Conservation (phyloP, 2,888 invertebrate species). For the Loripinus fragilis region DNA sequence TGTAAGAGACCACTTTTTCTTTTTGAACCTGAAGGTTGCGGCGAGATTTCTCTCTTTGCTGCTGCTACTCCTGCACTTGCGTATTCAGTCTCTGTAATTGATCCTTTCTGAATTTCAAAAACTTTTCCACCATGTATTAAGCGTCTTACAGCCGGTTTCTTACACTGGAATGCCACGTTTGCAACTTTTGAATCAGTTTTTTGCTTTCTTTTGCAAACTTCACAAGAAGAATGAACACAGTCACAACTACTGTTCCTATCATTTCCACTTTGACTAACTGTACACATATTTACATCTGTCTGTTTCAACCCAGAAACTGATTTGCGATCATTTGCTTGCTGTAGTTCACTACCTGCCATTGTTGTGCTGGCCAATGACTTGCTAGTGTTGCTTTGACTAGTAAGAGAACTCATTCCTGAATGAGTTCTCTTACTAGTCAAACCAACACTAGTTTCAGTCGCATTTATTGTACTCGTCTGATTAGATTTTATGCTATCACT, state of each 20-base stretch:
- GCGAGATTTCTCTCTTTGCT: not conserved
- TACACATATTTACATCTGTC: not conserved
- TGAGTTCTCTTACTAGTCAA: too few relatives aligned
- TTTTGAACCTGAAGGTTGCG: not conserved
- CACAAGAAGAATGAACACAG: slow-evolving; percentile 13
- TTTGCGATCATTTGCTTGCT: not conserved
- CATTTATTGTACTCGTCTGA: not conserved
- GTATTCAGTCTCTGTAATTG: slow-evolving; percentile 44
- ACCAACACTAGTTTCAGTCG: not conserved
- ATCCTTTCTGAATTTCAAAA: slow-evolving; percentile 54
- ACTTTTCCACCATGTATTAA: slow-evolving; percentile 57
- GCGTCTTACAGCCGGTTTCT: slow-evolving; percentile 37
- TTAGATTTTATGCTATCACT: not conserved
- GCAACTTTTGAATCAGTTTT: not conserved
- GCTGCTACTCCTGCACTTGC: not conserved
- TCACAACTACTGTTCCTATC: not conserved
- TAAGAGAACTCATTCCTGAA: not conserved
- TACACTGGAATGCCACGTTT: not conserved
- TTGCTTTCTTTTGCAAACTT: slow-evolving; percentile 1
- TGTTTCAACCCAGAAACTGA: not conserved
- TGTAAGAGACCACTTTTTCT: not conserved
- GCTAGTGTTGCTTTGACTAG: not conserved
- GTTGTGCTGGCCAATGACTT: too few relatives aligned
- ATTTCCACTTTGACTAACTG: not conserved
- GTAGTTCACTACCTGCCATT: too few relatives aligned